A percentile compares a stretch with the other conserved stretches of the same genome.
phyloP scores from a whole-genome alignment of 2,888 invertebrate species.

The Rhingia rostrata region DNA sequence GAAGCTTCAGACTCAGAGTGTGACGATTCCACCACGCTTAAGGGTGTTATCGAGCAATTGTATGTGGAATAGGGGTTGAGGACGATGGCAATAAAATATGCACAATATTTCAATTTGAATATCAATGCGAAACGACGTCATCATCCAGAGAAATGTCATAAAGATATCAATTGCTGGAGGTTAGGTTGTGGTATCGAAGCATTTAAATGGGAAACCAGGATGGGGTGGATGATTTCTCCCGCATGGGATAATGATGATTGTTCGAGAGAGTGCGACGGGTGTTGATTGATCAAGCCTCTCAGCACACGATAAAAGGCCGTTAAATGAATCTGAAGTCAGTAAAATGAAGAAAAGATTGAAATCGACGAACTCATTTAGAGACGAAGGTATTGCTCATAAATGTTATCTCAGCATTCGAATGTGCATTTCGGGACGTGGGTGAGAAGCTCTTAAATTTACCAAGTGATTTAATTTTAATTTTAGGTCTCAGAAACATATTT shows the following conservation, averaged over 20 bases:
- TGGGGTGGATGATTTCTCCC: constrained; percentile 45
- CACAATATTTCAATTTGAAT: constrained; percentile 74
- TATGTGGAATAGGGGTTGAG: background rate
- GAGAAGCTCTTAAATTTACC: constrained; percentile 37
- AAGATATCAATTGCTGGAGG: constrained; percentile 72
- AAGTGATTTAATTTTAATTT: constrained; percentile 30
- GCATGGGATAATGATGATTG: constrained; percentile 58
- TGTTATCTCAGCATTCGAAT: constrained; percentile 16
- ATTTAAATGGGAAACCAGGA: background rate
- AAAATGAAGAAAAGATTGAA: constrained; percentile 31
- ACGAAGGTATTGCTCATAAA: constrained; percentile 28
- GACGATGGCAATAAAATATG: constrained; percentile 68
- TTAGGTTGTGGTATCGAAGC: constrained; percentile 19
- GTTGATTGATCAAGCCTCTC: constrained; percentile 42
- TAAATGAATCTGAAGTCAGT: constrained; percentile 40
- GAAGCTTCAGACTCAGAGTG: constrained; percentile 39
- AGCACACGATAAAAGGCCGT: constrained; percentile 47
- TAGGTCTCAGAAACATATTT: no score
- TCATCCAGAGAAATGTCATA: constrained; percentile 72
- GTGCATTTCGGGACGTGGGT: constrained; percentile 7
- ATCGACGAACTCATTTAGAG: constrained; percentile 41
- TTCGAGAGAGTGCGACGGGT: constrained; percentile 27
- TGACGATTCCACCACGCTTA: constrained; percentile 48
- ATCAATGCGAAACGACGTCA: constrained; percentile 73
- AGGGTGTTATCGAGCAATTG: constrained; percentile 69